A percentile compares a stretch with the other conserved stretches of the same genome.
phyloP scores from a whole-genome alignment of 30 jellyfish, hydroid and myxozoan species.

The Haliclystus octoradiatus region DNA sequence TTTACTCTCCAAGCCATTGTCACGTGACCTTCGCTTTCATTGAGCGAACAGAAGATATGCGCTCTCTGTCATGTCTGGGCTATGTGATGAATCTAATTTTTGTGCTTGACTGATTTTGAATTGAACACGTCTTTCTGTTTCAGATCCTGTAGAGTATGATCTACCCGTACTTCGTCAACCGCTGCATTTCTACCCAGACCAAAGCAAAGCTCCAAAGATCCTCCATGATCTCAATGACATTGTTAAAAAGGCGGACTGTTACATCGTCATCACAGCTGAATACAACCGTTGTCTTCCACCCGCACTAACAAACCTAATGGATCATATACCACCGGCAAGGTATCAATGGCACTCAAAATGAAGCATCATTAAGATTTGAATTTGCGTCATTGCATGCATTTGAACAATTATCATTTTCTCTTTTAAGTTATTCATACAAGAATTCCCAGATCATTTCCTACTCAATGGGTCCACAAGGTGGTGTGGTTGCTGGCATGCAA shows the following conservation, averaged over 20 bases:
- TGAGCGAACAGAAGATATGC: too few relatives aligned
- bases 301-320: conserved; percentile 57
- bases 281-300: conserved; percentile 77
- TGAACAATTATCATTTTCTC: too few relatives aligned
- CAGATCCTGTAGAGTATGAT: conserved; percentile 72
- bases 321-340: conserved; percentile 89
- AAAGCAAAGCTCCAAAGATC: conserved; percentile 48
- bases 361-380: background rate
- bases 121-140: background rate
- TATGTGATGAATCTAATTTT: too few relatives aligned
- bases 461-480: conserved; percentile 47
- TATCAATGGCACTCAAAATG: background rate
- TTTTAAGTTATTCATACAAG: conserved; percentile 48
- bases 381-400: background rate
- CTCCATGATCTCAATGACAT: conserved; percentile 39
- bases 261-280: conserved; percentile 52
- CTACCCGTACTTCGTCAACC: conserved; percentile 71
- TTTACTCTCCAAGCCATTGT: too few relatives aligned
- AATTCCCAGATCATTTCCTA: conserved; percentile 46
- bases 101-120: background rate
- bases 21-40: too few relatives aligned
- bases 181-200: conserved; percentile 76
- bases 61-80: too few relatives aligned
- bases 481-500: conserved; percentile 26
- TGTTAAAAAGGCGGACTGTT: conserved; percentile 76